A percentile compares a stretch with the other conserved stretches of the same genome.
phyloP scores from a whole-genome alignment of 2,797 vertebrate genomes.

The Aplochiton taeniatus region DNA sequence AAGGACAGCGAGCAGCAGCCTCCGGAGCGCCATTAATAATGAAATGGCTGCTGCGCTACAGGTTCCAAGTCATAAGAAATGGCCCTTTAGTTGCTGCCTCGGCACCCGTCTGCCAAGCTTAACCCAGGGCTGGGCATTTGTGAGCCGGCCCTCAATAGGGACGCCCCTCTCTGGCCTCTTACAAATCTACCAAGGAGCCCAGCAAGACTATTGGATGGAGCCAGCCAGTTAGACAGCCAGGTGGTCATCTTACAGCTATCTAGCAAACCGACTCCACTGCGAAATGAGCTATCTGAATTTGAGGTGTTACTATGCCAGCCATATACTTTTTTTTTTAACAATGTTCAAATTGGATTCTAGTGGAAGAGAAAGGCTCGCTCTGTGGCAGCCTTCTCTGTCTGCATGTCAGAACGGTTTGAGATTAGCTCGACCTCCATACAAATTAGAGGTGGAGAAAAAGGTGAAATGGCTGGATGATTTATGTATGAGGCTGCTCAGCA shows the following conservation, averaged over 20 bases:
- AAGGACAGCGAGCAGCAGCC: slow-evolving; percentile 26
- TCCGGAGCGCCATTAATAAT: slow-evolving; percentile 59
- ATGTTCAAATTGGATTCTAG: slow-evolving; percentile 18
- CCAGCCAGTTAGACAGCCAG: no score
- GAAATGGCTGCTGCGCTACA: slow-evolving; percentile 51
- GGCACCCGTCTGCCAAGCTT: slow-evolving; percentile 51
- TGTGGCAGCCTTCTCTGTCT: slow-evolving; percentile 17
- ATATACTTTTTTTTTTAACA: no score
- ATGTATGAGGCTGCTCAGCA: slow-evolving; percentile 14
- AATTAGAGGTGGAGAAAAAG: slow-evolving; percentile 16
- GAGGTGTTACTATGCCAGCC: no score
- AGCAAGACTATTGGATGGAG: neutral
- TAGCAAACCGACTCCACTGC: no score
- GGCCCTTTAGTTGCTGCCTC: slow-evolving; percentile 57
- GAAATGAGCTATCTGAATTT: no score
- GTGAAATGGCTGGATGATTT: slow-evolving; percentile 39
- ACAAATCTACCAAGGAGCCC: slow-evolving; percentile 46
- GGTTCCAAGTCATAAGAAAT: slow-evolving; percentile 60
- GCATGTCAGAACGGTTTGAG: slow-evolving; percentile 19
- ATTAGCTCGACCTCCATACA: slow-evolving; percentile 26
- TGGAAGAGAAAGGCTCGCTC: neutral
- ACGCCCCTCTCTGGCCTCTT: slow-evolving; percentile 34
- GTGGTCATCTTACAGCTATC: no score
- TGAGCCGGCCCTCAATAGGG: slow-evolving; percentile 42
- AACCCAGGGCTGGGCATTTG: slow-evolving; percentile 39